These are phyloP conservation scores for Dendrolimus houi DNA, from an alignment of 2,888 invertebrate genomes.

Conservation along the genomic window DNA sequence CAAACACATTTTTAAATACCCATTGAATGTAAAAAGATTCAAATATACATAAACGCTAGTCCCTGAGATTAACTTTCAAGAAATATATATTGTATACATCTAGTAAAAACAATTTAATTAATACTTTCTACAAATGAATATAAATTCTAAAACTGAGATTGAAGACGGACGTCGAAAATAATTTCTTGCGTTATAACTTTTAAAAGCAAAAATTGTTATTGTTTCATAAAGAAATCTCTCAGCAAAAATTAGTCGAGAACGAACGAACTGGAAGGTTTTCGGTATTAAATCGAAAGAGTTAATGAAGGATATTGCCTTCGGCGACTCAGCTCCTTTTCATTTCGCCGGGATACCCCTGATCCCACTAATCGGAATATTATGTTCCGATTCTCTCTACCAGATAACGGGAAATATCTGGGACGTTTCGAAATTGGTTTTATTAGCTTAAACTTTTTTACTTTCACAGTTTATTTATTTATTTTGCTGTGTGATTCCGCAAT, in stretches of 20 bases:
- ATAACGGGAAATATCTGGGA: conserved; percentile 17
- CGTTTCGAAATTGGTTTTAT: conserved; percentile 8
- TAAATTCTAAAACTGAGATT: background rate
- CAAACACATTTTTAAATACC: too few relatives aligned
- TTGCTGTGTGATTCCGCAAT: conserved; percentile 35
- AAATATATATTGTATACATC: too few relatives aligned
- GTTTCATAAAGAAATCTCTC: background rate
- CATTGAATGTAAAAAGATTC: too few relatives aligned
- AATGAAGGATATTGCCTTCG: conserved; percentile 50
- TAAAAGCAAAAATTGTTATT: background rate
- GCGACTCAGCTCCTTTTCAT: conserved; percentile 49
- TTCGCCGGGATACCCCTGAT: conserved; percentile 39
- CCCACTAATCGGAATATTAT: conserved; percentile 62
- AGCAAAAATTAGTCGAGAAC: conserved; percentile 13
- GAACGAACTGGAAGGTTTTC: conserved; percentile 32
- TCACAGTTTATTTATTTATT: conserved; percentile 28
- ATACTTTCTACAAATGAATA: too few relatives aligned
- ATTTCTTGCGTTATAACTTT: background rate
- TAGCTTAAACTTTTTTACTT: conserved; percentile 14
- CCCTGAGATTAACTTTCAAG: too few relatives aligned
- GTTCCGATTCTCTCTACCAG: conserved; percentile 42
- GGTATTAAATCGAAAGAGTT: conserved; percentile 51
- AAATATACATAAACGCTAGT: too few relatives aligned
- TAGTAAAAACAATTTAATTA: too few relatives aligned
- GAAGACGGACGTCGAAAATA: background rate